Base-by-base conservation (phyloP, 2,113 vertebrate genomes). In the Nansenia antarctica region DNA sequence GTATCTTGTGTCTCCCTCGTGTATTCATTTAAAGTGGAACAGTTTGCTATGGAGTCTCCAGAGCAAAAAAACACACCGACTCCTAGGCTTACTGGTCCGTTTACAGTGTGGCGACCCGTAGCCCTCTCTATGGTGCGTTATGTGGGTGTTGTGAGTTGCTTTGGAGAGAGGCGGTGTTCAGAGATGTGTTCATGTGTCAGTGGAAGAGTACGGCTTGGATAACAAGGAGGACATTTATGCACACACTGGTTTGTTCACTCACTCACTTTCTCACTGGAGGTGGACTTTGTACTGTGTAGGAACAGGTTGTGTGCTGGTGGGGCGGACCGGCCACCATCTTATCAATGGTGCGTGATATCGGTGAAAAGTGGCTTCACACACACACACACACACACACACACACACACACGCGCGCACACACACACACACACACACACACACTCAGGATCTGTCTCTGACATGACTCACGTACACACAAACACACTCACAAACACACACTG, bases 201-300 rank as follows among this genome's bases (percentile, higher is more conserved):
- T 72, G 65, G 54, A 79, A 18, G 69, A 73, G 81, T 69, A 66
- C 70, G 63, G 77, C 68, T 71, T 42, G 42, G 49, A 77, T 30
- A 73, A 88, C 90, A 89, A 88, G 79, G 81, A 82, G 71, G 69
- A 82, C 85, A 85, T 88, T 90, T 87, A 86, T 87, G 67, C 67
- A 22, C 64, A 67, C 62, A 76, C 79, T 60, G n/a, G 77, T 85
- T 77, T 73, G 58, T 75, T 59, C 18, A 45, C 85, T 76, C 32
- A 8, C 54, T 83, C 77, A 54, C 83, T 87, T 82, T 65, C 65
- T 79, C 53, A 32, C 45, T 52, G 9, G 24, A 49, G 65, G 12
- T 79, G 84, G 85, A 90, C 88, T 90, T 90, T 87, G 86, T 76
- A 76, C 85, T 72, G 24, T 58, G 63, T 53, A 59, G 75, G 74